Percentiles rank a stretch among this genome's conserved stretches.
These are phyloP conservation scores for Polydrusus cervinus DNA, from an alignment of 2,888 invertebrate species.

Conservation along the genomic window DNA sequence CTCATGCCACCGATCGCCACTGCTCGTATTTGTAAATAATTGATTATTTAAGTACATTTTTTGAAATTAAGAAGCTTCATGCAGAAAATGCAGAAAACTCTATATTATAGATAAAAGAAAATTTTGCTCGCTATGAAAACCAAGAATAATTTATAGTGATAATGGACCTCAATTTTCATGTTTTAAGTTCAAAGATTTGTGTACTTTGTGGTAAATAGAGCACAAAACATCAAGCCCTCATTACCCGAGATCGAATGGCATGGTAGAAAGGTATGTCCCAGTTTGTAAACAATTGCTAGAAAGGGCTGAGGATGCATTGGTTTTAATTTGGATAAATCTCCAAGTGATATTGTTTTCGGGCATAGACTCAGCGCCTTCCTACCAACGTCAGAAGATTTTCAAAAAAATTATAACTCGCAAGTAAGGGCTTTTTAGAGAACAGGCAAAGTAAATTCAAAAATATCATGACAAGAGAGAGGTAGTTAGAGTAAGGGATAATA, in stretches of 20 bases:
- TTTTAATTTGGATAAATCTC: slow-evolving; percentile 5
- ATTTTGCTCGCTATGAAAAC: slow-evolving; percentile 10
- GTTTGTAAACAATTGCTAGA: slow-evolving; percentile 33
- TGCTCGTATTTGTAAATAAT: too few relatives aligned
- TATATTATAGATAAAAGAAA: too few relatives aligned
- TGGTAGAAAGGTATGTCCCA: slow-evolving; percentile 39
- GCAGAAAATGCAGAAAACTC: slow-evolving; percentile 10
- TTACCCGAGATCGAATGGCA: slow-evolving; percentile 42
- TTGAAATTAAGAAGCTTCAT: slow-evolving; percentile 29
- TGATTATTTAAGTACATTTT: slow-evolving; percentile 42
- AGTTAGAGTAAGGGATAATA: background rate
- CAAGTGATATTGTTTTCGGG: slow-evolving; percentile 19
- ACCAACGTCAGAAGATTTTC: too few relatives aligned
- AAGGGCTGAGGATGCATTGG: slow-evolving; percentile 32
- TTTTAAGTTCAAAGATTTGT: slow-evolving; percentile 40
- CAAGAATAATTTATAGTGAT: slow-evolving; percentile 30
- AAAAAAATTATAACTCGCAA: too few relatives aligned
- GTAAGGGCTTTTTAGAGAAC: background rate
- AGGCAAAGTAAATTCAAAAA: slow-evolving; percentile 4
- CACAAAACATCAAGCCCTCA: slow-evolving; percentile 39
- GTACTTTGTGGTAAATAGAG: slow-evolving; percentile 25
- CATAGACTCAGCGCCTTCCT: too few relatives aligned
- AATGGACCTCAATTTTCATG: slow-evolving; percentile 36
- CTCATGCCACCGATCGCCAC: too few relatives aligned
- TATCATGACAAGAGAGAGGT: slow-evolving; percentile 12